phyloP scores from a whole-genome alignment of 2,113 vertebrate species.

The Rhabdomys dilectus region DNA sequence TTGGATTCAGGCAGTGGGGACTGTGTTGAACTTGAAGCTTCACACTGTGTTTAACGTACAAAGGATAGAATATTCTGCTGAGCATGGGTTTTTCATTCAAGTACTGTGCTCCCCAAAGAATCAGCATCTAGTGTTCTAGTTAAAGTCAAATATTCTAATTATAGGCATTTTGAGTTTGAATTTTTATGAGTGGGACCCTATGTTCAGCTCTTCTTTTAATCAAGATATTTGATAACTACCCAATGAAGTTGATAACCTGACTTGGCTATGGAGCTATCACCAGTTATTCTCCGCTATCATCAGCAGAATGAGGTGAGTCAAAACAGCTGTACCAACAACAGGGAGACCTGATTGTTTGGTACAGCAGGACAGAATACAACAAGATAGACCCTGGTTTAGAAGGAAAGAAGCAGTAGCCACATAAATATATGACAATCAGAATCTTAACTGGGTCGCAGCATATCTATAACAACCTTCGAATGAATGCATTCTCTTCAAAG shows the following conservation, averaged over 20 bases:
- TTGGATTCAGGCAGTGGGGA: neutral
- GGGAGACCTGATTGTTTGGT: neutral
- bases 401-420: neutral
- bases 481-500: neutral
- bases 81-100: neutral
- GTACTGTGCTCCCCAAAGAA: neutral
- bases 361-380: neutral
- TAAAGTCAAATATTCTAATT: neutral
- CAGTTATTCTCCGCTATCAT: neutral
- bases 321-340: neutral
- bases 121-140: neutral
- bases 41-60: neutral
- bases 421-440: slow-evolving; percentile 14
- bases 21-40: neutral
- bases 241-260: neutral
- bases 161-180: neutral
- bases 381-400: neutral
- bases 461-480: neutral
- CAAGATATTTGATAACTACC: neutral
- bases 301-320: neutral
- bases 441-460: neutral
- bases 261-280: neutral
- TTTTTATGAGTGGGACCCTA: neutral
- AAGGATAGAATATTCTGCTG: neutral
- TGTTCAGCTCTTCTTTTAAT: neutral